A percentile compares a stretch with the other conserved stretches of the same genome.
These are phyloP conservation scores for Triplophysa yarkandensis DNA, from an alignment of 2,797 vertebrate genomes.

Conservation along the genomic window DNA sequence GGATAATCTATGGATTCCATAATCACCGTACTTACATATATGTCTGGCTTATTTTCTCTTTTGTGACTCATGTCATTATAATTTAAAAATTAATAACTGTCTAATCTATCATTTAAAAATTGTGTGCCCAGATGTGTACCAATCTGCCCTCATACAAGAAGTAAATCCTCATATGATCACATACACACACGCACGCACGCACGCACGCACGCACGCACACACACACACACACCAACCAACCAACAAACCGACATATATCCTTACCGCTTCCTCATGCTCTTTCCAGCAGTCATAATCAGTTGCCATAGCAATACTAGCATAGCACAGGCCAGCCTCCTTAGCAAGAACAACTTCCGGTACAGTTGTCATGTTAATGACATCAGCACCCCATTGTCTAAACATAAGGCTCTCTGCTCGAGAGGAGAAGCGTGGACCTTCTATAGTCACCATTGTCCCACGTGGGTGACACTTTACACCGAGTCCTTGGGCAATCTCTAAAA, in stretches of 20 bases:
- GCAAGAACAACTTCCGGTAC: conserved; percentile 96
- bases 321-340: conserved; percentile 93
- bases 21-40: too few species aligned
- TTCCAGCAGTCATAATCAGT: conserved; percentile 99
- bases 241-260: conserved; percentile 58
- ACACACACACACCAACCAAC: neutral
- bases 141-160: too few species aligned
- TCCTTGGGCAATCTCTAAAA: conserved; percentile 84
- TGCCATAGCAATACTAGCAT: conserved; percentile 95
- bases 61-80: too few species aligned
- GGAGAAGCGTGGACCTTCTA: conserved; percentile 95
- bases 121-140: too few species aligned
- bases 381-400: conserved; percentile 93
- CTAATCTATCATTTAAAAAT: too few species aligned
- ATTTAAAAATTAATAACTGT: too few species aligned
- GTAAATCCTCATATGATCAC: too few species aligned
- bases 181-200: neutral
- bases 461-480: conserved; percentile 88
- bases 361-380: conserved; percentile 97
- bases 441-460: conserved; percentile 87
- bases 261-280: conserved; percentile 92
- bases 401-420: conserved; percentile 90
- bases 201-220: neutral
- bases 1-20: too few species aligned
- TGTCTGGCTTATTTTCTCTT: too few species aligned